Conservation (phyloP, 2,797 vertebrate genomes). For the Rhabdomys pumilio region DNA sequence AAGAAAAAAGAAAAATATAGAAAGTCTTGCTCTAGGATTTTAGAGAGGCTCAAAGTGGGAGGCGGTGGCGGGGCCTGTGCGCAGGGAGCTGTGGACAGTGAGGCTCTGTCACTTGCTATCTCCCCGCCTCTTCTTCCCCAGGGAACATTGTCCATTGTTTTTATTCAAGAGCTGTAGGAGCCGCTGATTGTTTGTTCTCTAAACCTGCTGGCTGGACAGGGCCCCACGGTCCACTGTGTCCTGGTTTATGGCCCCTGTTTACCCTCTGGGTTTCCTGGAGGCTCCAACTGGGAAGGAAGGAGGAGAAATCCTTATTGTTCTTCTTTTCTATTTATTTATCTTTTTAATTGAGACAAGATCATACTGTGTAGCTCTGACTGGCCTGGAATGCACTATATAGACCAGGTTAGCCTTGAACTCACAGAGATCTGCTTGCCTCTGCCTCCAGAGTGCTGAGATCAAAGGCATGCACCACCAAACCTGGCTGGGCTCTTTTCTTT, state of each 20-base stretch:
- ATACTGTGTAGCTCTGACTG: too few relatives aligned
- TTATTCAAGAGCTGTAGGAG: conserved; percentile 68
- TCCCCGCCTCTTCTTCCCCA: conserved; percentile 59
- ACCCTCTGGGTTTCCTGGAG: conserved; percentile 67
- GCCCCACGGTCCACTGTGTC: conserved; percentile 71
- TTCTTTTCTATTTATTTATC: background rate
- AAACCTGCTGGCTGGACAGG: conserved; percentile 42
- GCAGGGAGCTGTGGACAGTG: conserved; percentile 40
- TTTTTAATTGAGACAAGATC: background rate
- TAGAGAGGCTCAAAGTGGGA: background rate
- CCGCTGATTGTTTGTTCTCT: conserved; percentile 70
- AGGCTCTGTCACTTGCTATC: conserved; percentile 69
- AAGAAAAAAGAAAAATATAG: background rate
- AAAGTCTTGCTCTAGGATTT: background rate
- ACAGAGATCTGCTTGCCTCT: background rate
- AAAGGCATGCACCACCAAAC: too few relatives aligned
- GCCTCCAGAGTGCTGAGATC: background rate
- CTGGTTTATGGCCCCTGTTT: conserved; percentile 77
- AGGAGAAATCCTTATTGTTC: conserved; percentile 54
- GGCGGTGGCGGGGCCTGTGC: background rate
- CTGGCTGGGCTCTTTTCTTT: background rate
- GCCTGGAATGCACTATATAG: background rate
- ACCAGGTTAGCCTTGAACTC: background rate
- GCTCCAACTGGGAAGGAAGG: conserved; percentile 72
- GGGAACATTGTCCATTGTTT: conserved; percentile 79